Conservation (phyloP, 2,113 vertebrate genomes). For the Madoqua kirkii region DNA sequence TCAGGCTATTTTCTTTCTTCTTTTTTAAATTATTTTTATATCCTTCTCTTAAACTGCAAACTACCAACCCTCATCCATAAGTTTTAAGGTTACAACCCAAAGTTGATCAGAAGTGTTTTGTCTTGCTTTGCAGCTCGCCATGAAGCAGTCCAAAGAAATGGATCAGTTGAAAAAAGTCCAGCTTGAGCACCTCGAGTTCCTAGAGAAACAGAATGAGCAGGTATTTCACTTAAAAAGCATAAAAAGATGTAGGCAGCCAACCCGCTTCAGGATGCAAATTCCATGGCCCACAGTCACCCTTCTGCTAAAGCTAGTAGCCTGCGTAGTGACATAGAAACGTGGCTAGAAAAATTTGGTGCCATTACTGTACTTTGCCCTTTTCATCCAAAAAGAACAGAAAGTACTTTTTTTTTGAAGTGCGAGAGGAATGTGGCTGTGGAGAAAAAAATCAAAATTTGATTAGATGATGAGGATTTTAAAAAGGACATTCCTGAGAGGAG, state of each 20-base stretch:
- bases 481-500: background rate
- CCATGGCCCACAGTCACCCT: background rate
- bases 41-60: background rate
- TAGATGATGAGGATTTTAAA: background rate
- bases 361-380: background rate
- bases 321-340: background rate
- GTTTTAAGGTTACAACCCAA: background rate
- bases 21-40: background rate
- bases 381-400: background rate
- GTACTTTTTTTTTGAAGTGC: background rate
- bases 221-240: conserved; percentile 78
- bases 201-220: conserved; percentile 99
- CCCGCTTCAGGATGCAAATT: background rate
- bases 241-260: background rate
- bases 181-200: conserved; percentile 93
- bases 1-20: background rate
- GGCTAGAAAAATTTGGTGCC: background rate
- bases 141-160: conserved; percentile 99
- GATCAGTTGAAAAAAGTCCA: conserved; percentile 97
- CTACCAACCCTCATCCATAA: background rate
- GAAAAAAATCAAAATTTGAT: background rate
- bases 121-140: conserved; percentile 87
- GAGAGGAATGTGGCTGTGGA: background rate
- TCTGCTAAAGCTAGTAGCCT: background rate
- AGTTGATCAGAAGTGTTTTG: background rate